Percentiles rank a stretch among this genome's conserved stretches.
phyloP scores from a whole-genome alignment of 1,140 invertebrate species.

The Papilio aristodemus region DNA sequence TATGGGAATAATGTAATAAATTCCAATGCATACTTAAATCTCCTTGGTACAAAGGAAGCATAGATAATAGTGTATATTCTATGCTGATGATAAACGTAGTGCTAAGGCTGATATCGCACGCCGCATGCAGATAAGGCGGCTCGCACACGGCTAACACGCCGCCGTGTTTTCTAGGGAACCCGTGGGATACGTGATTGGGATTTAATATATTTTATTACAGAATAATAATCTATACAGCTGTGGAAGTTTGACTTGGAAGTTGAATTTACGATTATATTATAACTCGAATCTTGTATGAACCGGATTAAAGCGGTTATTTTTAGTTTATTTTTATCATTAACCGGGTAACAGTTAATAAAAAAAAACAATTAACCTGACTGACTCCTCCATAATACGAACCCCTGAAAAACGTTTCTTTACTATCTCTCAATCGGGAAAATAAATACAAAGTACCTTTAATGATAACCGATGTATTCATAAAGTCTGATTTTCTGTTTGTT shows the following conservation, averaged over 20 bases:
- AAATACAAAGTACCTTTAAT: too few relatives aligned
- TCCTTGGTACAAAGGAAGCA: background rate
- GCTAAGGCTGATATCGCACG: constrained; percentile 27
- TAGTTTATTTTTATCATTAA: background rate
- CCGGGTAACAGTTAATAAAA: too few relatives aligned
- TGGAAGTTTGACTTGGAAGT: background rate
- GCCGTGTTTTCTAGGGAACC: background rate
- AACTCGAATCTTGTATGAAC: background rate
- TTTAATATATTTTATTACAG: background rate
- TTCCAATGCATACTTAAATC: background rate
- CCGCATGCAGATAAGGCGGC: constrained; percentile 35
- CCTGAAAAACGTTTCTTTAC: too few relatives aligned
- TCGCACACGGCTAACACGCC: background rate
- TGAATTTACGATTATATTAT: background rate
- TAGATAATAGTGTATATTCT: background rate
- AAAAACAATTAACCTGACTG: too few relatives aligned
- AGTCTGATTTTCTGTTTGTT: too few relatives aligned
- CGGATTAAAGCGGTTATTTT: background rate
- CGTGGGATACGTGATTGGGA: constrained; percentile 21
- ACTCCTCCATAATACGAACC: too few relatives aligned
- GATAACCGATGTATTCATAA: too few relatives aligned
- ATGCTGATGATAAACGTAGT: constrained; percentile 3
- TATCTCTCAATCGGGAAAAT: too few relatives aligned
- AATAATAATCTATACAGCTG: constrained; percentile 2
- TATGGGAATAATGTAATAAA: background rate